Evolutionary conservation across 2,797 vertebrate genomes (phyloP).

Genomic region (Morus bassanus): DNA sequence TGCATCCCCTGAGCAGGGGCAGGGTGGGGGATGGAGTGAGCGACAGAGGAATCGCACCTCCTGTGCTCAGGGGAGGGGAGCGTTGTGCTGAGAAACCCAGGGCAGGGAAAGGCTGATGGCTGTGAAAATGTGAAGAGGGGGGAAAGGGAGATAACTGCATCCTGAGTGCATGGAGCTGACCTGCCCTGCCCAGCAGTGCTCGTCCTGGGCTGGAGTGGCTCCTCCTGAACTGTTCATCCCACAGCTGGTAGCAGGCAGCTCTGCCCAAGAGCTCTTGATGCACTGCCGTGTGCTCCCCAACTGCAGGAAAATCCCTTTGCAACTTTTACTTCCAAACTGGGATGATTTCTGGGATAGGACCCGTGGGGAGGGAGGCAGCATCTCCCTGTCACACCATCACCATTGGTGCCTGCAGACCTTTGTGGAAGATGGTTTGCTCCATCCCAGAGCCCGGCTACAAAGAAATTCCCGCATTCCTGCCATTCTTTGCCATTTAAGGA

Average conservation of each 20-base stretch:
- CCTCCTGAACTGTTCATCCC: neutral
- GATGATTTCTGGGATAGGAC: neutral
- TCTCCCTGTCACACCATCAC: rapidly evolving
- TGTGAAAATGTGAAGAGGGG: rapidly evolving
- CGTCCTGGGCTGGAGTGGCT: neutral
- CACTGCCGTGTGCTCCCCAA: neutral
- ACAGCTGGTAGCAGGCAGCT: neutral
- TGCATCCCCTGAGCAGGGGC: neutral
- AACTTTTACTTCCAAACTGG: neutral
- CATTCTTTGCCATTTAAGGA: slow-evolving; percentile 16
- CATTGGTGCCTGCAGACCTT: neutral
- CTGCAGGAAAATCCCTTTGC: neutral
- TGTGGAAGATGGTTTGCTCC: neutral
- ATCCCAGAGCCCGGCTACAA: neutral
- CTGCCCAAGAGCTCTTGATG: neutral
- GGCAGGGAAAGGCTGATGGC: neutral
- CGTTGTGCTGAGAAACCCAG: rapidly evolving
- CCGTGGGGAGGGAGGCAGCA: neutral
- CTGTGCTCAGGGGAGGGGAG: neutral
- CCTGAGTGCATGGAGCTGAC: neutral
- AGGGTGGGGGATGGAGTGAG: neutral
- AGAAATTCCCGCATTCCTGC: neutral
- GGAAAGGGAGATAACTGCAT: neutral
- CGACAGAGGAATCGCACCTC: rapidly evolving
- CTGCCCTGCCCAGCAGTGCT: neutral